Conservation (phyloP, 2,113 vertebrate genomes). For the Chauna torquata region DNA sequence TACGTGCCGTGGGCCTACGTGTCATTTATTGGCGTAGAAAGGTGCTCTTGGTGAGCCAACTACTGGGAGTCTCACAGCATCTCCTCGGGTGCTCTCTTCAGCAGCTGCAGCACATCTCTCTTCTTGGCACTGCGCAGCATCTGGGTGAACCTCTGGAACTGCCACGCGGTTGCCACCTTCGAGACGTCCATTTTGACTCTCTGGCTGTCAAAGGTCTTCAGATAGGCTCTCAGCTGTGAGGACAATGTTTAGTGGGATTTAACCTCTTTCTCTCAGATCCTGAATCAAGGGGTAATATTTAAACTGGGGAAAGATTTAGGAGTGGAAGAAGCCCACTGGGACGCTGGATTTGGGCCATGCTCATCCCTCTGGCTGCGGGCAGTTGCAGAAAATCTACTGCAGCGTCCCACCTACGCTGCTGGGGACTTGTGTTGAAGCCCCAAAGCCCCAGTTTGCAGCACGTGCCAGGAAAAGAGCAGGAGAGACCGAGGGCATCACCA, state of each 20-base stretch:
- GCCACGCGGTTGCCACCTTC: neutral
- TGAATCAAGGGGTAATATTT: fast-evolving
- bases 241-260: neutral
- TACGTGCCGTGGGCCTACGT: fast-evolving
- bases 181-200: neutral
- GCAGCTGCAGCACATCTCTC: constrained; percentile 61
- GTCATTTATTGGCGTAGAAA: neutral
- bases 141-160: constrained; percentile 59
- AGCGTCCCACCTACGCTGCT: neutral
- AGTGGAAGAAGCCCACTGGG: neutral
- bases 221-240: constrained; percentile 61
- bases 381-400: too few relatives aligned
- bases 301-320: neutral
- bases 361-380: too few relatives aligned
- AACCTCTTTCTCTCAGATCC: neutral
- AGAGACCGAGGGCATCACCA: neutral
- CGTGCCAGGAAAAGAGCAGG: neutral
- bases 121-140: constrained; percentile 57
- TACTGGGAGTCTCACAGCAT: constrained; percentile 45
- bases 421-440: neutral
- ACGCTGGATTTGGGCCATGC: neutral
- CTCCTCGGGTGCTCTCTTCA: neutral
- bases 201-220: constrained; percentile 35
- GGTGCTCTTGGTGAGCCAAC: neutral
- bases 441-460: neutral